Evolutionary conservation across 2,797 vertebrate genomes (phyloP), one percentile per base, ranked within the genome.

Genomic region (Poecilia velifera): DNA sequence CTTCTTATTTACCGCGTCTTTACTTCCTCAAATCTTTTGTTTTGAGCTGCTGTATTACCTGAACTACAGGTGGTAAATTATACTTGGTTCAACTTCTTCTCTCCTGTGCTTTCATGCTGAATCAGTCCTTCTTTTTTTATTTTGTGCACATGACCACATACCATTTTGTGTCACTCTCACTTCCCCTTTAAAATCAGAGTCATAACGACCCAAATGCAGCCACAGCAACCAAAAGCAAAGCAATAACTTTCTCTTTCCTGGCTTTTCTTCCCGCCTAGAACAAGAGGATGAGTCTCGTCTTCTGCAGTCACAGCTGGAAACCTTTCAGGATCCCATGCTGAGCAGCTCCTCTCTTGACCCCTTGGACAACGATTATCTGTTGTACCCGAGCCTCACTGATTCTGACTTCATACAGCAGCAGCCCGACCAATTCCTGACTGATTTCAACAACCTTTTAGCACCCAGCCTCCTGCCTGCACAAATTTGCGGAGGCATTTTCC

Each of bases 301-400:
- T 39, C 39, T 81, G 49, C 72, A 47, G 6, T 49, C 62, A 28
- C 39, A 70, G 7, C 66, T 81, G 83, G 87, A 87, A 51, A 4
- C n/a, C 1, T 72, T 31, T 1, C 1, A 62, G 77, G 94, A 94
- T 74, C 91, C 91, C 72, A 91, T 94, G 92, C 72, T 94, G 72
- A 82, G 78, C 78, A 53, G 20, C 53, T 9, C 71, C 53, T 9
- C 71, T 36, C 4, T 1, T 34, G 2, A 10, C 55, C 2, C 8
- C 53, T 6, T 34, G 18, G 88, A 76, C 0, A 86, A 87, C 0
- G 93, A 95, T 55, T 73, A 92, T 45, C 71, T 89, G 70, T 45
- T 76, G 47, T 82, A 51, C 68, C 31, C 84, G 9, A 76, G 71
- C 8, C 77, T 93, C 12, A 0, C 0, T 41, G 53, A 46, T 39